Evolutionary conservation across 2,888 invertebrate species (phyloP).

Genomic region (Caradrina kadenii): DNA sequence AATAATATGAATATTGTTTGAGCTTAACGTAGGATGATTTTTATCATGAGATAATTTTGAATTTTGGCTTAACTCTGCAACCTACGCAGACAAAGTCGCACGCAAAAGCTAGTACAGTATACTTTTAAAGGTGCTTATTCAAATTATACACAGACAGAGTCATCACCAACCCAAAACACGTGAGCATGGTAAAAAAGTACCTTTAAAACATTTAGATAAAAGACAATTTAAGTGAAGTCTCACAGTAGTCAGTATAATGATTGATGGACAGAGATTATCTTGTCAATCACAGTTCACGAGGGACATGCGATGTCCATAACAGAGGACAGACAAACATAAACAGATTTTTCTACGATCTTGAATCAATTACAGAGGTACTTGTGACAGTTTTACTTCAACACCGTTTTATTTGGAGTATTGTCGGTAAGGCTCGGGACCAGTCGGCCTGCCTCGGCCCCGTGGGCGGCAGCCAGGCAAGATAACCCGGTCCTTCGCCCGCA

Average conservation of each 20-base stretch:
- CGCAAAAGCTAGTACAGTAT: too few relatives aligned
- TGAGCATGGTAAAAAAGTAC: not conserved
- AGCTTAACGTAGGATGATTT: too few relatives aligned
- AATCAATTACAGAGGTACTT: constrained; percentile 14
- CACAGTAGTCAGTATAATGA: constrained; percentile 20
- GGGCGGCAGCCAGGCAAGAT: constrained; percentile 66
- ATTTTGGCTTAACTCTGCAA: too few relatives aligned
- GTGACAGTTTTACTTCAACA: constrained; percentile 24
- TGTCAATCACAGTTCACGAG: constrained; percentile 13
- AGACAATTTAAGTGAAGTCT: not conserved
- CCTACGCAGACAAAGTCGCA: too few relatives aligned
- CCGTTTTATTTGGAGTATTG: constrained; percentile 38
- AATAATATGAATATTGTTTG: too few relatives aligned
- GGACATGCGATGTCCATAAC: constrained; percentile 2
- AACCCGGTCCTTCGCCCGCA: constrained; percentile 66
- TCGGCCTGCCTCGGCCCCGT: constrained; percentile 52
- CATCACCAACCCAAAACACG: constrained; percentile 1
- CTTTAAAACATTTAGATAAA: constrained; percentile 15
- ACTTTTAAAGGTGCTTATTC: not conserved
- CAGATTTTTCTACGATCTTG: constrained; percentile 9
- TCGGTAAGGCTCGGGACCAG: constrained; percentile 52
- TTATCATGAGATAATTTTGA: too few relatives aligned
- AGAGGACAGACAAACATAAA: constrained; percentile 17
- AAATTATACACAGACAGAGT: not conserved
- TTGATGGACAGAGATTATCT: constrained; percentile 24